These are phyloP conservation scores for Pteruthius melanotis DNA, from an alignment of 2,113 vertebrate species.

Conservation along the genomic window DNA sequence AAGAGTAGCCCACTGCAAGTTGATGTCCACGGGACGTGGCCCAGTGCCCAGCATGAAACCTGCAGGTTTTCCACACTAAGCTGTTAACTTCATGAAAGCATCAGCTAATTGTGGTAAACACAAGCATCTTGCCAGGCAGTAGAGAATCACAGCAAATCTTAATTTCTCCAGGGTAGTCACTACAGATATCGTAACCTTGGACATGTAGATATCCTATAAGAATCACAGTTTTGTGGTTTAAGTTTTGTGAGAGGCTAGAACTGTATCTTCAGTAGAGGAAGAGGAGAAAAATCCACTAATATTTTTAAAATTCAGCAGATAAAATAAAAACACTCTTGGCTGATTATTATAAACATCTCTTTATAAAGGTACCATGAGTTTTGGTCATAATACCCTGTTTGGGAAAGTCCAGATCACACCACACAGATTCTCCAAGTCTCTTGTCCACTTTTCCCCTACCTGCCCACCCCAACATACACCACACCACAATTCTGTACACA, in stretches of 20 bases:
- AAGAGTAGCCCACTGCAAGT: not conserved
- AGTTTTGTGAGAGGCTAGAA: not conserved
- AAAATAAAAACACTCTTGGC: not conserved
- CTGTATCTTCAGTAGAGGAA: not conserved
- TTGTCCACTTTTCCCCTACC: not conserved
- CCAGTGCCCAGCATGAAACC: not conserved
- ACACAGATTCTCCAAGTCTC: not conserved
- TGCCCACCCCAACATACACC: not conserved
- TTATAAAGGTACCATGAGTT: not conserved
- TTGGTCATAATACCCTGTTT: not conserved
- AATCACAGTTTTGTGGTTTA: not conserved
- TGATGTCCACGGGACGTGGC: not conserved
- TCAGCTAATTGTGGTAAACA: not conserved
- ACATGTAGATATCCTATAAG: not conserved
- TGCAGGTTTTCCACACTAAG: not conserved
- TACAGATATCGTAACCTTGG: not conserved
- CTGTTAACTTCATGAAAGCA: not conserved
- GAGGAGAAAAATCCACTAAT: not conserved
- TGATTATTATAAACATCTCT: not conserved
- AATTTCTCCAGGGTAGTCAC: not conserved
- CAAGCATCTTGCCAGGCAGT: not conserved
- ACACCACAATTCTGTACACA: not conserved
- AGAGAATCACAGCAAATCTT: not conserved
- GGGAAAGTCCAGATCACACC: not conserved
- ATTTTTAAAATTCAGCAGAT: not conserved